Evolutionary conservation across 2,888 invertebrate species (phyloP), one percentile per base, ranked within the genome.

Genomic region (Diabrotica balteata): DNA sequence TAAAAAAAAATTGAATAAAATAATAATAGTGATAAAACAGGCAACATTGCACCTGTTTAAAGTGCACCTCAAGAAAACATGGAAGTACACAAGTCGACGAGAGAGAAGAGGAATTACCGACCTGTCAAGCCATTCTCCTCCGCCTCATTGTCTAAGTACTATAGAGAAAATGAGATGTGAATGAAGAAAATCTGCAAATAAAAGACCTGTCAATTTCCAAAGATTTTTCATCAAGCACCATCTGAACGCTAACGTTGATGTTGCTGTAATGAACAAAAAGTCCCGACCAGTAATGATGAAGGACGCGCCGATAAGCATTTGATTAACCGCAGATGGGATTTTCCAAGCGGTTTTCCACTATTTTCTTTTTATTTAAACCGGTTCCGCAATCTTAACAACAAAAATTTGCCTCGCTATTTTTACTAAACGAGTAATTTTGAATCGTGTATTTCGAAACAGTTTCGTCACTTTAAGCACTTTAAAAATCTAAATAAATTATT

Each of bases 181-280:
- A 82, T 80, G 81, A 82, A 78, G 80, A 80, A 83, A 83, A 83
- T 83, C 83, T 82, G 80, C 83, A 82, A 83, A 84, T 83, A 84
- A 83, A 83, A 81, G 83, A 78, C 78, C 82, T 82, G 84, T 84
- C 84, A 84, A 82, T 84, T 84, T 80, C 80, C 79, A 73, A 76
- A 82, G 83, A 83, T 84, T 84, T 84, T 84, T 84, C 84, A 84
- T 84, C 84, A 81, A 80, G 82, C 82, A 79, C 81, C 82, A 82
- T 81, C 82, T 81, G 81, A 82, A 78, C 80, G 63, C 63, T 51
- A 57, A 51, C 57, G 80, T 79, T 82, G 81, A 82, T 81, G 80
- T 82, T 81, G 80, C 79, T 76, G 78, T 83, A 84, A 84, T 84
- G 83, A 84, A 83, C 83, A 82, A 83, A 84, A 84, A 83, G 80